Evolutionary conservation across 2,888 invertebrate genomes (phyloP).

Genomic region (Meghimatium bilineatum): DNA sequence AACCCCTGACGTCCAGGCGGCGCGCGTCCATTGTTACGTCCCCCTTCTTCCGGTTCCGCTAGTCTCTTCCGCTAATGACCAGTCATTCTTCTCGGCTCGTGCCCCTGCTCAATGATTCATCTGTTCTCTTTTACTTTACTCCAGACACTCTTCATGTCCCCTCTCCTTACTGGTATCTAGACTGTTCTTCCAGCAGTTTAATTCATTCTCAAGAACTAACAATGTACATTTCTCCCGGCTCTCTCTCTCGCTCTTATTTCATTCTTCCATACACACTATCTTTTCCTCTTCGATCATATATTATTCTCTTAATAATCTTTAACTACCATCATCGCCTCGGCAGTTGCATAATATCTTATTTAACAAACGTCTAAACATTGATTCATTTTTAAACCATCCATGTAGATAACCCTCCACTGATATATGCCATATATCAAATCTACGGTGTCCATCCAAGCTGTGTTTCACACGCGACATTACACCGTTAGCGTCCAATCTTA

Average conservation of each 20-base stretch:
- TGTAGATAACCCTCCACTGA: no score
- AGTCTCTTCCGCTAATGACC: conserved; percentile 44
- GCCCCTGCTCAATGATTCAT: conserved; percentile 34
- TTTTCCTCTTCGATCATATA: no score
- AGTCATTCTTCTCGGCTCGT: conserved; percentile 35
- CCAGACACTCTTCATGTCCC: not conserved
- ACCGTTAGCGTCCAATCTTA: conserved; percentile 21
- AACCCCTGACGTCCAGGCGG: conserved; percentile 45
- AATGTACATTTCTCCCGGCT: not conserved
- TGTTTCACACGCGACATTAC: not conserved
- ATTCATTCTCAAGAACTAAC: not conserved
- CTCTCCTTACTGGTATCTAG: not conserved
- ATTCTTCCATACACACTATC: no score
- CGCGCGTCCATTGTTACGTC: conserved; percentile 43
- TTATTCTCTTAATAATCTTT: no score
- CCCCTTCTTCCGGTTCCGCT: conserved; percentile 44
- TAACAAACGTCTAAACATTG: not conserved
- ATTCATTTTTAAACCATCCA: not conserved
- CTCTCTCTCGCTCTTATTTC: not conserved
- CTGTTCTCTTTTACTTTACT: conserved; percentile 29
- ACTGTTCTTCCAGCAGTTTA: conserved; percentile 1
- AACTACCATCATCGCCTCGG: no score
- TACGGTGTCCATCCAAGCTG: not conserved
- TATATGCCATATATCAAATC: not conserved
- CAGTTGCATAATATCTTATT: not conserved